phyloP scores from a whole-genome alignment of 1,140 invertebrate species.

The Temnothorax curvispinosus region DNA sequence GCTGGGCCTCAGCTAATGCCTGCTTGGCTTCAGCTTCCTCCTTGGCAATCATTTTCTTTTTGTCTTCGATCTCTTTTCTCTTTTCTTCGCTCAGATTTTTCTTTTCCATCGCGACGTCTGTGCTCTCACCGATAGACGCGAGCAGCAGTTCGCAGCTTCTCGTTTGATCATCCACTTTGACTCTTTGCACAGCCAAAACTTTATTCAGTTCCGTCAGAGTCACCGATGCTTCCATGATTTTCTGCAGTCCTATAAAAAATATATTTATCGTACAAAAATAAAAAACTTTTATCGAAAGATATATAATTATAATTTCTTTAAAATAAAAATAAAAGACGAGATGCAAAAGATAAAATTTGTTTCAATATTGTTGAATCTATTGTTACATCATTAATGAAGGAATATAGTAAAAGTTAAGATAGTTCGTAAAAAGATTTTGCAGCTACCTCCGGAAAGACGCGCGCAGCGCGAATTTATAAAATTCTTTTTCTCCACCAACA shows the following conservation, averaged over 20 bases:
- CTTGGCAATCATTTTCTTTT: constrained; percentile 90
- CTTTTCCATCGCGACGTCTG: constrained; percentile 90
- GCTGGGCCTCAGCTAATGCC: constrained; percentile 91
- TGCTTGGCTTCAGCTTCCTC: constrained; percentile 94
- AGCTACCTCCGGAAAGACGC: constrained; percentile 81
- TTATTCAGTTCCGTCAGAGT: constrained; percentile 91
- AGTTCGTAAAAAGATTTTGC: constrained; percentile 14
- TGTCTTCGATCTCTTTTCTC: constrained; percentile 92
- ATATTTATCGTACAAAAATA: constrained; percentile 84
- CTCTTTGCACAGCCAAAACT: constrained; percentile 91
- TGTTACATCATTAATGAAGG: background rate
- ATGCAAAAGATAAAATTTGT: background rate
- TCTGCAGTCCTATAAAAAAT: constrained; percentile 88
- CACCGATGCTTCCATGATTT: constrained; percentile 92
- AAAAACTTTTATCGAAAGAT: background rate
- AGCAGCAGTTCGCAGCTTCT: constrained; percentile 91
- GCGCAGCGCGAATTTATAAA: constrained; percentile 83
- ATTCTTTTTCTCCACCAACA: constrained; percentile 88
- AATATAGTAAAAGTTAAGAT: background rate
- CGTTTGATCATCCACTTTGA: constrained; percentile 91
- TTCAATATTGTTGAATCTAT: background rate
- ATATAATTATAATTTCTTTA: background rate
- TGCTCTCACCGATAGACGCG: constrained; percentile 88
- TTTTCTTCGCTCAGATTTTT: constrained; percentile 92
- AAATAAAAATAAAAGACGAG: background rate